These are phyloP conservation scores for Trinorchestia longiramus DNA, from an alignment of 1,140 invertebrate species.

Conservation along the genomic window DNA sequence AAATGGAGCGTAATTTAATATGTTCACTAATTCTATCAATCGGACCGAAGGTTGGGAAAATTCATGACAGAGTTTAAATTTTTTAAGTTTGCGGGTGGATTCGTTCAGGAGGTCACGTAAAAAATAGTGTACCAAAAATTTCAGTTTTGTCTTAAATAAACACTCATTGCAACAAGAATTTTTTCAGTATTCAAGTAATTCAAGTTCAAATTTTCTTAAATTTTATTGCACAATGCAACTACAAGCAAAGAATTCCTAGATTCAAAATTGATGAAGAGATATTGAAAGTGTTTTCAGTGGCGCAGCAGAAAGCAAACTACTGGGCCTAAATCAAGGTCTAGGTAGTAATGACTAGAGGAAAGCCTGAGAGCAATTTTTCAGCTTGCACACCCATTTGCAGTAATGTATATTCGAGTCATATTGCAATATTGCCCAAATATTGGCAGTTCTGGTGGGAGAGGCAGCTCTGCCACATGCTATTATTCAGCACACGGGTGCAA, in stretches of 20 bases:
- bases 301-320: not conserved
- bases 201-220: not conserved
- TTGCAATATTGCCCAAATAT: conserved; percentile 9
- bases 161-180: not conserved
- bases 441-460: no score
- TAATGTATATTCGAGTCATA: not conserved
- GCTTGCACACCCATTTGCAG: not conserved
- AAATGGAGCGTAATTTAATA: conserved; percentile 9
- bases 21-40: not conserved
- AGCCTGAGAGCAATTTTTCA: not conserved
- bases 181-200: not conserved
- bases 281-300: not conserved
- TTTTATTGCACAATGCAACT: not conserved
- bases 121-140: not conserved
- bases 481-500: not conserved
- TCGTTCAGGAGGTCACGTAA: not conserved
- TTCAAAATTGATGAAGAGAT: not conserved
- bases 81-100: not conserved
- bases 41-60: not conserved
- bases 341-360: not conserved
- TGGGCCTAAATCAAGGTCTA: not conserved
- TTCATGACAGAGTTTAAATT: not conserved
- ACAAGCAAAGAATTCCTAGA: not conserved
- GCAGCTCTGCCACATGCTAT: not conserved
- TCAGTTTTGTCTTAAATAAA: not conserved